A percentile compares a stretch with the other conserved stretches of the same genome.
These are phyloP conservation scores for Pelvicachromis taeniatus DNA, from an alignment of 2,113 vertebrate genomes.

Conservation along the genomic window DNA sequence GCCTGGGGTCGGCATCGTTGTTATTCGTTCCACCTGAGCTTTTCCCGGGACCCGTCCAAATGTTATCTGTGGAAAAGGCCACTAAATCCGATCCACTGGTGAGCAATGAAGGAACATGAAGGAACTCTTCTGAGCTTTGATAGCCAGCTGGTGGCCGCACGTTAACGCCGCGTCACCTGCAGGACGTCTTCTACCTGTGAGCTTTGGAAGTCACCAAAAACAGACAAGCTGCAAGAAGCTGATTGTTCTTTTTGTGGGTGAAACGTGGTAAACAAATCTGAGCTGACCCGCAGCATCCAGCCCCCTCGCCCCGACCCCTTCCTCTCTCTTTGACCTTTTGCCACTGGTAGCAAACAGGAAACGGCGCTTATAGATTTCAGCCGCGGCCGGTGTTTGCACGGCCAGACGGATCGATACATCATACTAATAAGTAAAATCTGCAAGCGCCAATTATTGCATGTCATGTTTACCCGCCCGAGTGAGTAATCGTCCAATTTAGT, in stretches of 20 bases:
- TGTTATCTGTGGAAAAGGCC: neutral
- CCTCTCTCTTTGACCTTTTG: constrained; percentile 35
- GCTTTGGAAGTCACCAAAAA: neutral
- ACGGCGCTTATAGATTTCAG: constrained; percentile 17
- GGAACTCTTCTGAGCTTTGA: neutral
- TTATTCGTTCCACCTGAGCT: neutral
- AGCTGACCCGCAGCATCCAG: neutral
- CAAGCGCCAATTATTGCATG: constrained; percentile 66
- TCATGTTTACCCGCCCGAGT: constrained; percentile 66
- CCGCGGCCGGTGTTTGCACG: neutral
- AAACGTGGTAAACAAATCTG: neutral
- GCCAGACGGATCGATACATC: constrained; percentile 61
- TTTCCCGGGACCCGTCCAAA: neutral
- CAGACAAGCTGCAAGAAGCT: neutral
- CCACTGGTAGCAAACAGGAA: constrained; percentile 45
- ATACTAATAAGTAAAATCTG: constrained; percentile 73
- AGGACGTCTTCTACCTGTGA: neutral
- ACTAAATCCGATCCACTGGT: neutral
- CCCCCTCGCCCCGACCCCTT: neutral
- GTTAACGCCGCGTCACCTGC: neutral
- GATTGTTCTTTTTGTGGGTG: neutral
- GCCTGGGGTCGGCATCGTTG: neutral
- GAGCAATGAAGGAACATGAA: neutral
- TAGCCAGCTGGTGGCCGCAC: neutral
- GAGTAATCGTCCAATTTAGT: constrained; percentile 73